Evolutionary conservation across 2,113 vertebrate genomes (phyloP).

Genomic region (Tretioscincus oriximinensis): DNA sequence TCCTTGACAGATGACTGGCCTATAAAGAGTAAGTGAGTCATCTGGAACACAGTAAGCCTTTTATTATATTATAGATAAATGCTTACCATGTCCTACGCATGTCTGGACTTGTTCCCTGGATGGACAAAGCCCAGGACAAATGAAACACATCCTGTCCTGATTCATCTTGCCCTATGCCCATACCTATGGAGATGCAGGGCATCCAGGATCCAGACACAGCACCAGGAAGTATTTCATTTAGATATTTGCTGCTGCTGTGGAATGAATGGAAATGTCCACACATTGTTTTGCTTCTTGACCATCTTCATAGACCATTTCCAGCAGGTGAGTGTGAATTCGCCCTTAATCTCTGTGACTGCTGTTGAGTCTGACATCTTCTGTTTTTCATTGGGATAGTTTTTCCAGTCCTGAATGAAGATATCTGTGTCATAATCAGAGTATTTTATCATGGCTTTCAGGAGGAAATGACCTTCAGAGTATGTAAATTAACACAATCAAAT

Average conservation of each 20-base stretch:
- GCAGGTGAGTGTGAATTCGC: too few relatives aligned
- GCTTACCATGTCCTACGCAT: too few relatives aligned
- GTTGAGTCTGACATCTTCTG: not conserved
- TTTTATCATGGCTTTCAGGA: slow-evolving; percentile 58
- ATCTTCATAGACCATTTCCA: too few relatives aligned
- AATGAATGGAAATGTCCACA: too few relatives aligned
- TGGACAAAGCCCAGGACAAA: not conserved
- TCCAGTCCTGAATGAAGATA: not conserved
- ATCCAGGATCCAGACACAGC: too few relatives aligned
- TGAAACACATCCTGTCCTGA: not conserved
- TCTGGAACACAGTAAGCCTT: too few relatives aligned
- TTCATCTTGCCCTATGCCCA: not conserved
- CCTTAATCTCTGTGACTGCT: not conserved
- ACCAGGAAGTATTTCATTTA: not conserved
- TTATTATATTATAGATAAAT: too few relatives aligned
- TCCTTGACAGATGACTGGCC: too few relatives aligned
- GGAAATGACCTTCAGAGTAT: slow-evolving; percentile 69
- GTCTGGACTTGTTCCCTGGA: too few relatives aligned
- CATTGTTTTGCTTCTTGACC: too few relatives aligned
- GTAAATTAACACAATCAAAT: slow-evolving; percentile 66
- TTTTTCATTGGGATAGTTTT: slow-evolving; percentile 27
- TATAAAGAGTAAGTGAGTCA: too few relatives aligned
- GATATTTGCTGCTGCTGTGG: not conserved
- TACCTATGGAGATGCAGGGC: too few relatives aligned
- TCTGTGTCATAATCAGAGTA: slow-evolving; percentile 42